phyloP scores from a whole-genome alignment of 2,888 invertebrate genomes.

The Neoaliturus tenellus region DNA sequence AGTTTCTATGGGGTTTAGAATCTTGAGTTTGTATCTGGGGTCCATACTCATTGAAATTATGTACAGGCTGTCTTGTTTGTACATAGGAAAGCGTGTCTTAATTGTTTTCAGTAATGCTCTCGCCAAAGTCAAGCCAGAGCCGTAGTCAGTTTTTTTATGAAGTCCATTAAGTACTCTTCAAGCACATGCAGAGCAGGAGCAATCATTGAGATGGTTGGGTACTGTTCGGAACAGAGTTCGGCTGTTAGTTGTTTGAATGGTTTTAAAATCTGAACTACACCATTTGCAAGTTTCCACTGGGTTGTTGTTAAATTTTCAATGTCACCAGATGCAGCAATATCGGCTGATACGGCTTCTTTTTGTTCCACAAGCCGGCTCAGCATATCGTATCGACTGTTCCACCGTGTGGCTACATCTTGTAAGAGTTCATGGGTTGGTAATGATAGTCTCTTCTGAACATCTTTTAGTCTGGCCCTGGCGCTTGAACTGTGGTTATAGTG shows the following conservation, averaged over 20 bases:
- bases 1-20: not conserved
- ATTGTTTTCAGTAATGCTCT: not conserved
- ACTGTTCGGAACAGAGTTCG: not conserved
- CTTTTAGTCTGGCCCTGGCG: not conserved
- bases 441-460: not conserved
- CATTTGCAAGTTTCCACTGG: not conserved
- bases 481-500: constrained; percentile 13
- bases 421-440: not conserved
- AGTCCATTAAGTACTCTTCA: not conserved
- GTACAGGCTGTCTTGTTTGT: not conserved
- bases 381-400: constrained; percentile 28
- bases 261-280: not conserved
- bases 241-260: not conserved
- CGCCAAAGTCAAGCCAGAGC: not conserved
- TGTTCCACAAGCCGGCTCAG: not conserved
- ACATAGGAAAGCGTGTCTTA: not conserved
- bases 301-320: not conserved
- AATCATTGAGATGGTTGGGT: not conserved
- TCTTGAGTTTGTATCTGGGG: not conserved
- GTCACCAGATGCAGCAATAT: not conserved
- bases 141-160: not conserved
- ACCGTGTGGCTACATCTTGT: constrained; percentile 5
- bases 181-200: not conserved
- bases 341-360: constrained; percentile 9
- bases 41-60: not conserved